These are phyloP conservation scores for Baronia brevicornis DNA, from an alignment of 2,888 invertebrate species.

Conservation along the genomic window DNA sequence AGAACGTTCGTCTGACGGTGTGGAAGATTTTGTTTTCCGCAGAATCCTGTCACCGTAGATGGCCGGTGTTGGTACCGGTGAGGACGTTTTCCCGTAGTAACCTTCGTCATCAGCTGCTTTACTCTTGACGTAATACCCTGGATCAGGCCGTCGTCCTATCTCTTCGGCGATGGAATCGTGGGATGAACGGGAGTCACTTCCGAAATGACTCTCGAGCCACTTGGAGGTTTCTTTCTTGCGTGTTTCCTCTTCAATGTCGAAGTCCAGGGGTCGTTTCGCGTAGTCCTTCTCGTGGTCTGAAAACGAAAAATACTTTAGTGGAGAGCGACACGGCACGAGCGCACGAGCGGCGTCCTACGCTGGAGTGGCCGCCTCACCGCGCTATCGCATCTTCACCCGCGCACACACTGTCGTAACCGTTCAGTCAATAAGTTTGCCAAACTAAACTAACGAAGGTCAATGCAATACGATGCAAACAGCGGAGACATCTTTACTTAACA, in stretches of 20 bases:
- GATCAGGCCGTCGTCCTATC: conserved; percentile 77
- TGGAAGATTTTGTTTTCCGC: conserved; percentile 71
- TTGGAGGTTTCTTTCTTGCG: conserved; percentile 92
- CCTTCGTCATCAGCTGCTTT: conserved; percentile 66
- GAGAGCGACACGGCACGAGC: conserved; percentile 35
- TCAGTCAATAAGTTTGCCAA: conserved; percentile 70
- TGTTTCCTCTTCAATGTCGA: conserved; percentile 91
- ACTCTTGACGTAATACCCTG: conserved; percentile 86
- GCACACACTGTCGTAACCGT: conserved; percentile 59
- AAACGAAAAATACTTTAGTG: conserved; percentile 56
- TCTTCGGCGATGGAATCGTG: conserved; percentile 81
- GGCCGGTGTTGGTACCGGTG: conserved; percentile 59
- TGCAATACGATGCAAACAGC: conserved; percentile 47
- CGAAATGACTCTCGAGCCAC: conserved; percentile 94
- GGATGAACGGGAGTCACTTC: conserved; percentile 88
- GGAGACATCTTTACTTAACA: conserved; percentile 57
- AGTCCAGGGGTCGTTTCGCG: conserved; percentile 87
- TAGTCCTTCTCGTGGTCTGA: conserved; percentile 83
- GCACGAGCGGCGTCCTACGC: conserved; percentile 43
- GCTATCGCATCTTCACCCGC: conserved; percentile 37
- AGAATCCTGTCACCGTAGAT: conserved; percentile 62
- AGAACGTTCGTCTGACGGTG: conserved; percentile 69
- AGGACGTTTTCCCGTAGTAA: conserved; percentile 60
- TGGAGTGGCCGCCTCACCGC: conserved; percentile 42
- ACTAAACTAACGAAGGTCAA: conserved; percentile 71